phyloP scores from a whole-genome alignment of 2,888 invertebrate genomes.

The Vannuccia rotundouncinata region DNA sequence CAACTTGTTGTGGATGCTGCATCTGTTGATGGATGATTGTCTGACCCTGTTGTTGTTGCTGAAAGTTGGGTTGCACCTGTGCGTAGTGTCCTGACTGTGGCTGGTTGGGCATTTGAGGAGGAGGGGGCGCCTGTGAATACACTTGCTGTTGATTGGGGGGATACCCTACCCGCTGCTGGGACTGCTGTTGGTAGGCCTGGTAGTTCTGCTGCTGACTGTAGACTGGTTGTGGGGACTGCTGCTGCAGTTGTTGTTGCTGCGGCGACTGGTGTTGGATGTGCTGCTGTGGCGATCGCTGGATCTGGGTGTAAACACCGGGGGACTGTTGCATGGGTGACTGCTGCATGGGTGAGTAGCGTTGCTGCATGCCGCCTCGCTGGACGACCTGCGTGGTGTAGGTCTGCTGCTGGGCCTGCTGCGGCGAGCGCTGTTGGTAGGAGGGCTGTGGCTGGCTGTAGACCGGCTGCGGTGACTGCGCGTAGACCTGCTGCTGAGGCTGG shows the following conservation, averaged over 20 bases:
- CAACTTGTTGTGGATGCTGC: not conserved
- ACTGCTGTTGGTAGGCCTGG: not conserved
- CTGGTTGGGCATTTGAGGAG: not conserved
- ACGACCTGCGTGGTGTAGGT: slow-evolving; percentile 7
- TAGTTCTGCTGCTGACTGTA: slow-evolving; percentile 1
- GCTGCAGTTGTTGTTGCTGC: not conserved
- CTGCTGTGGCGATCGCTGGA: not conserved
- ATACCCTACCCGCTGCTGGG: not conserved
- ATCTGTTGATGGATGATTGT: not conserved
- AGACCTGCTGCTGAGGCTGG: slow-evolving; percentile 1
- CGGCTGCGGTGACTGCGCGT: not conserved
- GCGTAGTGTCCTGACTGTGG: not conserved
- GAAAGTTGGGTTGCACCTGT: not conserved
- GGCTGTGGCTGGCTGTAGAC: not conserved
- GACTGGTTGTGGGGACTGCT: not conserved
- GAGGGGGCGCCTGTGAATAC: not conserved
- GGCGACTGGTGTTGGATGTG: not conserved
- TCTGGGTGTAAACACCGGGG: not conserved
- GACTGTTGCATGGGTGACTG: not conserved
- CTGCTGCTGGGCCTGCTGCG: not conserved
- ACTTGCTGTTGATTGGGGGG: not conserved
- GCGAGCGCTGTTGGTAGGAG: slow-evolving; percentile 3
- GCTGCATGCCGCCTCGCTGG: not conserved
- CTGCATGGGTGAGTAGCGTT: slow-evolving; percentile 22
- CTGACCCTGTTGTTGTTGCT: slow-evolving; percentile 16